Percentiles rank a stretch among this genome's conserved stretches.
Evolutionary conservation across 2,113 vertebrate species (phyloP).

Genomic region (Crotalus viridis): DNA sequence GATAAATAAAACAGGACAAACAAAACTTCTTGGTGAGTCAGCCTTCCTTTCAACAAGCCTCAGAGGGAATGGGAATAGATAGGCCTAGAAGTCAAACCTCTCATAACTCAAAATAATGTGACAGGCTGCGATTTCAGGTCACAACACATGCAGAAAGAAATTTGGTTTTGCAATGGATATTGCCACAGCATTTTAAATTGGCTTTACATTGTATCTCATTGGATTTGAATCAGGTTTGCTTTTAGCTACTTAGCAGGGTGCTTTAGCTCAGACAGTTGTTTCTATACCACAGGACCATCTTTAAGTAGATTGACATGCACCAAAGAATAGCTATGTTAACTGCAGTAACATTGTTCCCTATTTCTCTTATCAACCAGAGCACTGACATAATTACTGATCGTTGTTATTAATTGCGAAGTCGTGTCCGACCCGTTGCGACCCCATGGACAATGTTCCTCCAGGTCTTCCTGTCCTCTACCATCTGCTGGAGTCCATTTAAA

Average conservation of each 20-base stretch:
- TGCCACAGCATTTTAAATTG: not conserved
- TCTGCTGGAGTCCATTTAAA: too few relatives aligned
- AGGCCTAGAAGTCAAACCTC: too few relatives aligned
- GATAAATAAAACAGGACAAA: too few relatives aligned
- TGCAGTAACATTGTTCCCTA: not conserved
- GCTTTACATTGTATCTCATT: not conserved
- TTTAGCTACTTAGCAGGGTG: not conserved
- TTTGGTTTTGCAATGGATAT: not conserved
- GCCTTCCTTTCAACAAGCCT: too few relatives aligned
- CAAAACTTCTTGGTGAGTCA: too few relatives aligned
- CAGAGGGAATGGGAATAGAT: too few relatives aligned
- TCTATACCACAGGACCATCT: not conserved
- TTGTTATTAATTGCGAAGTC: too few relatives aligned
- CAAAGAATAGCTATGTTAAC: not conserved
- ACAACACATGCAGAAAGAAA: not conserved
- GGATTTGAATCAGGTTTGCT: not conserved
- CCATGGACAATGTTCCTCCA: too few relatives aligned
- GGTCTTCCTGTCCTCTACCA: too few relatives aligned
- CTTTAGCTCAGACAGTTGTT: not conserved
- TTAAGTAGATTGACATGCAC: not conserved
- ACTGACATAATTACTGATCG: not conserved
- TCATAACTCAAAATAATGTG: too few relatives aligned
- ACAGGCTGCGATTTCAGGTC: too few relatives aligned
- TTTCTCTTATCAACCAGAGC: not conserved
- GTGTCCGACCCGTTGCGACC: too few relatives aligned